phyloP scores from a whole-genome alignment of 2,797 vertebrate species.

The Harpagifer antarcticus region DNA sequence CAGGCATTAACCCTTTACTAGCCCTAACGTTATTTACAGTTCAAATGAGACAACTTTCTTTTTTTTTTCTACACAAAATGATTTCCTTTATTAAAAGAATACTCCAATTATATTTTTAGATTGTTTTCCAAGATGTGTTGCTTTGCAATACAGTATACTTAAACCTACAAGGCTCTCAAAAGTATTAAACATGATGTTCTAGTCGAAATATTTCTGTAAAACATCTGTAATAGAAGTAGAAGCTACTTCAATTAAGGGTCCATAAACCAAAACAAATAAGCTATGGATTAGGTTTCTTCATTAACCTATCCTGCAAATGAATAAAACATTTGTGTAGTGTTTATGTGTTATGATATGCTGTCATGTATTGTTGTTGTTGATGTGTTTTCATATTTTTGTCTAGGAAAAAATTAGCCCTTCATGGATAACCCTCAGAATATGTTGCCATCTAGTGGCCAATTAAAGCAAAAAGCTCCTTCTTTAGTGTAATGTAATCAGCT shows the following conservation, averaged over 20 bases:
- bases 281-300: neutral
- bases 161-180: neutral
- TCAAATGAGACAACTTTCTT: accelerated
- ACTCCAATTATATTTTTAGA: too few species aligned
- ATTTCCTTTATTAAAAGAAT: too few species aligned
- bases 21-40: neutral
- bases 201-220: neutral
- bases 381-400: too few species aligned
- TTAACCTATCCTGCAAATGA: neutral
- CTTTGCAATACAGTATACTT: too few species aligned
- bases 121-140: too few species aligned
- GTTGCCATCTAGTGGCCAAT: conserved; percentile 19
- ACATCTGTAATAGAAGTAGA: neutral
- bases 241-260: neutral
- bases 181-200: neutral
- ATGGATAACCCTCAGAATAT: too few species aligned
- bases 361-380: too few species aligned
- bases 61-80: too few species aligned
- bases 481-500: neutral
- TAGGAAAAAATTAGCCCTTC: too few species aligned
- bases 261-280: neutral
- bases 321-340: neutral
- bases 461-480: neutral
- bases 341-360: too few species aligned
- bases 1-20: conserved; percentile 58